These are phyloP conservation scores for Schizothorax lantsangensis DNA, from an alignment of 2,797 vertebrate genomes.

Conservation along the genomic window DNA sequence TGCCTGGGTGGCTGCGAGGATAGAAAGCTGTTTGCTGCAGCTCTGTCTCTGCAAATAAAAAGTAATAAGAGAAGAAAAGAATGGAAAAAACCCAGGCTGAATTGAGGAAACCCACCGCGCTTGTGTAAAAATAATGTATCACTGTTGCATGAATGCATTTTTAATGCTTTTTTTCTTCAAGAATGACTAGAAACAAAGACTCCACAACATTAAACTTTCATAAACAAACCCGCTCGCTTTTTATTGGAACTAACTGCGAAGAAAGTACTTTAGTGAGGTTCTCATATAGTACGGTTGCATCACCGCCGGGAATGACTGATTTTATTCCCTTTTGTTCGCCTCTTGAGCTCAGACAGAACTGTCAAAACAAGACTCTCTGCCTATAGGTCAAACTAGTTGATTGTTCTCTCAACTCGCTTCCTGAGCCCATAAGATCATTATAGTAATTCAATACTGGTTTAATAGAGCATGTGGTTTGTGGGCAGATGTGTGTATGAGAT, in stretches of 20 bases:
- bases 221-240: conserved; percentile 37
- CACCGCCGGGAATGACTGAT: conserved; percentile 30
- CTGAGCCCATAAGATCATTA: conserved; percentile 32
- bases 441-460: conserved; percentile 27
- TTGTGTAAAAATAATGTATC: conserved; percentile 52
- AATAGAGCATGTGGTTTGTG: conserved; percentile 39
- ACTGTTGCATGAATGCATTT: conserved; percentile 47
- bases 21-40: conserved; percentile 26
- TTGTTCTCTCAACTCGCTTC: conserved; percentile 35
- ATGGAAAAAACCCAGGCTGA: not conserved
- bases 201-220: conserved; percentile 48
- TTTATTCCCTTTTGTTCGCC: conserved; percentile 2
- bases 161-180: conserved; percentile 46
- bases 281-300: conserved; percentile 22
- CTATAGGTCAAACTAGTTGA: conserved; percentile 50
- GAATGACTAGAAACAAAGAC: conserved; percentile 40
- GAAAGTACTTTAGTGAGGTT: conserved; percentile 42
- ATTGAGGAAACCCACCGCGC: conserved; percentile 30
- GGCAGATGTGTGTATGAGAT: conserved; percentile 34
- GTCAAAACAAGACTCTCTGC: conserved; percentile 40
- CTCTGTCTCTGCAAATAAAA: conserved; percentile 34
- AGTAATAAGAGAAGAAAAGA: conserved; percentile 12
- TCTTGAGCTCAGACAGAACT: conserved; percentile 35
- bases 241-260: conserved; percentile 43
- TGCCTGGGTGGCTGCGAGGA: conserved; percentile 42